Conservation (phyloP, 2,888 invertebrate species). For the Timandra comae region DNA sequence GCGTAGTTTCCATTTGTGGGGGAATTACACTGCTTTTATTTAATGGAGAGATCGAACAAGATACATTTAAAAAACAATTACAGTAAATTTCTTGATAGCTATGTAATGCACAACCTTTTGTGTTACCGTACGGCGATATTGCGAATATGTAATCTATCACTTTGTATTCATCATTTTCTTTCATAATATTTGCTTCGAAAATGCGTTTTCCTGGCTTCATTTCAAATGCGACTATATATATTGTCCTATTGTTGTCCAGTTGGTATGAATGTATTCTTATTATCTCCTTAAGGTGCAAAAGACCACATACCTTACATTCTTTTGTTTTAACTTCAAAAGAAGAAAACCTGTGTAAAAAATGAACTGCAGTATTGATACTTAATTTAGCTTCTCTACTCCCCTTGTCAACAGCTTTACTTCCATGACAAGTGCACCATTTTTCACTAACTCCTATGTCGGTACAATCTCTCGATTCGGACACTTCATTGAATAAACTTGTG, state of each 20-base stretch:
- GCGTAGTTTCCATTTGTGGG: no score
- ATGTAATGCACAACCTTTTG: not conserved
- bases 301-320: constrained; percentile 60
- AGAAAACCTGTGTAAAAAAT: no score
- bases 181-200: constrained; percentile 81
- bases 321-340: constrained; percentile 42
- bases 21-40: no score
- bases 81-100: not conserved
- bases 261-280: constrained; percentile 55
- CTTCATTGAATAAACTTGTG: constrained; percentile 76
- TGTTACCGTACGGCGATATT: not conserved
- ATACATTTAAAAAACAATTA: no score
- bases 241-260: constrained; percentile 36
- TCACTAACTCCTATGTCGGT: constrained; percentile 78
- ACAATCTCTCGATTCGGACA: constrained; percentile 78
- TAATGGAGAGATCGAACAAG: no score
- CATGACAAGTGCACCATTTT: constrained; percentile 87
- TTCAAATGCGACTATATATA: constrained; percentile 79
- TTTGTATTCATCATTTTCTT: constrained; percentile 22
- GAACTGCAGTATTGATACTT: no score
- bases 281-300: constrained; percentile 65
- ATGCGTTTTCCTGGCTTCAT: constrained; percentile 79
- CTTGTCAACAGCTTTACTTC: no score
- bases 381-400: no score
- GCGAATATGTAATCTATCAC: not conserved